Conservation (phyloP, 1,140 invertebrate species). For the Periplaneta americana region DNA sequence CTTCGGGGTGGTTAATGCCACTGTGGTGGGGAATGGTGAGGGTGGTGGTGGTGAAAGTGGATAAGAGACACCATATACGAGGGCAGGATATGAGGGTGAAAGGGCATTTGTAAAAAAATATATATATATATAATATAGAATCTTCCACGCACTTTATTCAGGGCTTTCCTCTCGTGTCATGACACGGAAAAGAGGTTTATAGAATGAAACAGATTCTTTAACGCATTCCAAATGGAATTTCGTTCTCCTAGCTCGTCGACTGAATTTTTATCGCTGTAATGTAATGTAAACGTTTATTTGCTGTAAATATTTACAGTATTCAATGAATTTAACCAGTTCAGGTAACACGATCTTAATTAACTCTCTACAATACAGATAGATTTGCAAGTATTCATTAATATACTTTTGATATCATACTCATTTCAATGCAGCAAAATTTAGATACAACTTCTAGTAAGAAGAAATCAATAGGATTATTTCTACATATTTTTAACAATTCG, state of each 20-base stretch:
- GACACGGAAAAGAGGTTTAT: neutral
- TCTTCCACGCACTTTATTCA: neutral
- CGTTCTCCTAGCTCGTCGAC: neutral
- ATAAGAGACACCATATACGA: neutral
- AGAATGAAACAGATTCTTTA: neutral
- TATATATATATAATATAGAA: neutral
- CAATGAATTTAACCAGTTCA: too few relatives aligned
- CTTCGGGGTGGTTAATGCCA: neutral
- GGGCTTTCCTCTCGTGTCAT: neutral
- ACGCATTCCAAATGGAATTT: neutral
- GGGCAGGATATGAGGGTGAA: neutral
- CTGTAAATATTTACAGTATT: too few relatives aligned
- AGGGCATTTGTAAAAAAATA: slow-evolving; percentile 2
- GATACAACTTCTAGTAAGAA: too few relatives aligned
- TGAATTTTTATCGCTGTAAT: too few relatives aligned
- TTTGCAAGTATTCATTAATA: too few relatives aligned
- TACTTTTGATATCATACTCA: too few relatives aligned
- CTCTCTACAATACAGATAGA: too few relatives aligned
- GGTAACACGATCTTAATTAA: too few relatives aligned
- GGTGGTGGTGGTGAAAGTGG: neutral
- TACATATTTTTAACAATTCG: too few relatives aligned
- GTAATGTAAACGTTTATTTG: too few relatives aligned
- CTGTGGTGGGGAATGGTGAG: neutral
- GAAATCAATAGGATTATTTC: too few relatives aligned
- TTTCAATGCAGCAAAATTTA: too few relatives aligned